Evolutionary conservation across 1,140 invertebrate species (phyloP).

Genomic region (Drosophila punjabiensis): DNA sequence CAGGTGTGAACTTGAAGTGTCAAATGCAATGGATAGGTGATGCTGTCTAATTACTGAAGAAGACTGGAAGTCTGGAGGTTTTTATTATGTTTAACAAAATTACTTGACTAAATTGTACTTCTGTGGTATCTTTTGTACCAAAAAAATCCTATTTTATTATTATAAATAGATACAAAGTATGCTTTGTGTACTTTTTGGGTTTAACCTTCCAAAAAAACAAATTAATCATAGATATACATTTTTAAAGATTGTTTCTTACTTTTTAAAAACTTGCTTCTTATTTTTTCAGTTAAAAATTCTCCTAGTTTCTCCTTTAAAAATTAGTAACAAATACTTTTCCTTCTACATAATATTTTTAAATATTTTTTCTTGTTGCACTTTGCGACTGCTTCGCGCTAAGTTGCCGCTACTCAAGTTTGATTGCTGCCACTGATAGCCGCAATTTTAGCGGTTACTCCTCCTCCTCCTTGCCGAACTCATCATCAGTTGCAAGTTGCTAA

Average conservation of each 20-base stretch:
- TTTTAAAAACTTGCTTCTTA: neutral
- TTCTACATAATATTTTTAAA: neutral
- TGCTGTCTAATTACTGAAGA: neutral
- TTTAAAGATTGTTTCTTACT: neutral
- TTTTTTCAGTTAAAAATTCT: neutral
- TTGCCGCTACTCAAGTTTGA: conserved; percentile 31
- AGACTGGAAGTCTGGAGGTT: neutral
- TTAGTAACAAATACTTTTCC: neutral
- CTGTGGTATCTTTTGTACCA: no score
- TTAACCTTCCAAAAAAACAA: no score
- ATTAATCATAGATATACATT: neutral
- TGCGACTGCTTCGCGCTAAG: conserved; percentile 4
- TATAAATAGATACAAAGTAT: no score
- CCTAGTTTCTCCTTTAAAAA: neutral
- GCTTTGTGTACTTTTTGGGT: no score
- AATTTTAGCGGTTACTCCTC: neutral
- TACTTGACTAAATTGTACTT: neutral
- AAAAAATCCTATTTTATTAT: no score
- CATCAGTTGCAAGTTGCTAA: conserved; percentile 18
- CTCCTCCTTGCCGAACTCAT: conserved; percentile 4
- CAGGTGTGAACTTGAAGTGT: conserved; percentile 66
- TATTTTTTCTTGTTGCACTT: neutral
- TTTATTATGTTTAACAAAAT: neutral
- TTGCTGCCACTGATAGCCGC: conserved; percentile 29
- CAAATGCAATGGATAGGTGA: conserved; percentile 13